phyloP scores from a whole-genome alignment of 2,888 invertebrate species.

The Hymenopus coronatus region DNA sequence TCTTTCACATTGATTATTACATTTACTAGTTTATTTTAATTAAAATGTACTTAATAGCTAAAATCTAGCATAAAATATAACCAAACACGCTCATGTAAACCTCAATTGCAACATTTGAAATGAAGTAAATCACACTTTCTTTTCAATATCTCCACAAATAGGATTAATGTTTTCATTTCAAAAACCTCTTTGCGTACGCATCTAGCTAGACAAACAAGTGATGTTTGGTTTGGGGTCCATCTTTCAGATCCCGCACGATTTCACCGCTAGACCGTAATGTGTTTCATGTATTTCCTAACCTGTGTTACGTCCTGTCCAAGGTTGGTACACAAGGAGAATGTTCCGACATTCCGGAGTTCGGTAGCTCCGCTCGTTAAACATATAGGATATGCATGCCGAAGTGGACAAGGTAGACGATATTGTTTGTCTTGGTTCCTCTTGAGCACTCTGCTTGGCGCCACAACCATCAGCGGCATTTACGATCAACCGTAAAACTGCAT shows the following conservation, averaged over 20 bases:
- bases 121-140: too few species aligned
- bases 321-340: too few species aligned
- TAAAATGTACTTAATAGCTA: too few species aligned
- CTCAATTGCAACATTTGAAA: too few species aligned
- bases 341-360: not conserved
- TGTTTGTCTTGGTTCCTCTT: not conserved
- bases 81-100: too few species aligned
- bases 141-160: too few species aligned
- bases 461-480: not conserved
- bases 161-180: not conserved
- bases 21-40: too few species aligned
- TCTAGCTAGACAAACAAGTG: not conserved
- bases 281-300: not conserved
- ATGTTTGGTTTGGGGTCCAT: not conserved
- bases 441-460: not conserved
- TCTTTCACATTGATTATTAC: too few species aligned
- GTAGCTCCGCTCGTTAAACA: not conserved
- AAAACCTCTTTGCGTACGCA: not conserved
- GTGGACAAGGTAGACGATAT: not conserved
- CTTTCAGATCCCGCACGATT: not conserved
- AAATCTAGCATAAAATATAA: too few species aligned
- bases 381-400: not conserved
- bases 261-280: not conserved
- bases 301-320: not conserved
- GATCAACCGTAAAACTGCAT: not conserved